Evolutionary conservation across 2,888 invertebrate genomes (phyloP), one percentile per base, ranked within the genome.

Genomic region (Nomada goodeniana): DNA sequence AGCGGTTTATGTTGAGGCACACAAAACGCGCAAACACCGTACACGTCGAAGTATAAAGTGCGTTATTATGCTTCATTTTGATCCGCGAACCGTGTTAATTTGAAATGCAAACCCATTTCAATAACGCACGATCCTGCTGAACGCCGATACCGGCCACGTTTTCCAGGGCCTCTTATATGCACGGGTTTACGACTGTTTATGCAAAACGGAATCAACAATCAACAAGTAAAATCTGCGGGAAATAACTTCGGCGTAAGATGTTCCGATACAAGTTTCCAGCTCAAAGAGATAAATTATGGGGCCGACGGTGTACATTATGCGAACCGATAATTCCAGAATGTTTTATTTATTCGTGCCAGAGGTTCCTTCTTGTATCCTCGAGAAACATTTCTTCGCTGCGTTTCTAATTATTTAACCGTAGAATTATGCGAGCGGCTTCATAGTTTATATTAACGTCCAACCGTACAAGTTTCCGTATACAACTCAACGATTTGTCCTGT

Each of bases 11-110:
- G 72, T 44, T 44, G 63, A 80, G 64, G 72, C 64, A 64, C 64
- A 64, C 80, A 57, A 80, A 80, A 80, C 26, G 57, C 63, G 47
- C 72, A 42, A 63, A 47, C 68, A 57, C 52, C 68, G 63, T 79
- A 68, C 72, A 68, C 80, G 68, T 26, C 47, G 57, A 79, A 80
- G 80, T 79, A 80, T 72, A 80, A 79, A 79, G 80, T 68, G 72
- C 73, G 68, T 68, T 68, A 80, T 80, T 80, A 80, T 80, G 68
- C 67, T 80, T 63, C 80, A 73, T 80, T 79, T 73, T 80, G 80
- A 79, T 79, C 80, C 67, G 23, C 61, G 57, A 59, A 80, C 72
- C 80, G 80, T 80, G 73, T 80, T 79, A 80, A 80, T 80, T 72
- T 80, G 72, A 80, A 68, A 72, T 80, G 80, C 80, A 80, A 80